A percentile compares a stretch with the other conserved stretches of the same genome.
phyloP scores from a whole-genome alignment of 2,888 invertebrate species.

The Troides oblongomaculatus region DNA sequence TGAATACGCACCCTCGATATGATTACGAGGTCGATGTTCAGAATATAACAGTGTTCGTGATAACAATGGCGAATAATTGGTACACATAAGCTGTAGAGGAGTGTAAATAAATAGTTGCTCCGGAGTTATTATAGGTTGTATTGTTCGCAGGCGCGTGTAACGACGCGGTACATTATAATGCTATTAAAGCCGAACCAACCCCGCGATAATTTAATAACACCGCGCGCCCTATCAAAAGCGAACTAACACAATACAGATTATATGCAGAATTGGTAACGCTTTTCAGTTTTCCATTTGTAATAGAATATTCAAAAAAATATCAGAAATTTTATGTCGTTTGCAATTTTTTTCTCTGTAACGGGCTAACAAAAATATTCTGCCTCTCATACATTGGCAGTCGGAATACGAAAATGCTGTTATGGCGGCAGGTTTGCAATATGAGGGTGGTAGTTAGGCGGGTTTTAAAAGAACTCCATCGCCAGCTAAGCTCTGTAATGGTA shows the following conservation, averaged over 20 bases:
- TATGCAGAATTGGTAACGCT: not conserved
- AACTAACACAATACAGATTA: slow-evolving; percentile 27
- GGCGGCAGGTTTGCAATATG: too few species aligned
- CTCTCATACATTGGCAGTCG: too few species aligned
- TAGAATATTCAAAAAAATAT: not conserved
- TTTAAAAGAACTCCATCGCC: too few species aligned
- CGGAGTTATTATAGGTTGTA: slow-evolving; percentile 52
- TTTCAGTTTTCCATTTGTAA: not conserved
- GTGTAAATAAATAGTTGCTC: slow-evolving; percentile 47
- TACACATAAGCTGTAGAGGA: slow-evolving; percentile 8
- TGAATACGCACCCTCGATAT: too few species aligned
- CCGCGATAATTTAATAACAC: slow-evolving; percentile 30
- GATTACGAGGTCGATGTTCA: not conserved
- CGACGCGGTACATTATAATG: slow-evolving; percentile 53
- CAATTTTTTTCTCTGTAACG: too few species aligned
- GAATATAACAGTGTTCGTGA: slow-evolving; percentile 22
- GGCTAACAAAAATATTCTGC: too few species aligned
- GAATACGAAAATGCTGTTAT: too few species aligned
- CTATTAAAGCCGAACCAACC: slow-evolving; percentile 38
- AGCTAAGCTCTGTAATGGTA: too few species aligned
- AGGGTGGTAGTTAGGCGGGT: too few species aligned
- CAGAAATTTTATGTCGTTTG: not conserved
- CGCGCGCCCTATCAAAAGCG: slow-evolving; percentile 19
- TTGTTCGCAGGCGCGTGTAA: slow-evolving; percentile 49
- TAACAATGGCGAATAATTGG: slow-evolving; percentile 23